Base-by-base conservation (phyloP, 2,113 vertebrate genomes). In the Butastur rufipennis region DNA sequence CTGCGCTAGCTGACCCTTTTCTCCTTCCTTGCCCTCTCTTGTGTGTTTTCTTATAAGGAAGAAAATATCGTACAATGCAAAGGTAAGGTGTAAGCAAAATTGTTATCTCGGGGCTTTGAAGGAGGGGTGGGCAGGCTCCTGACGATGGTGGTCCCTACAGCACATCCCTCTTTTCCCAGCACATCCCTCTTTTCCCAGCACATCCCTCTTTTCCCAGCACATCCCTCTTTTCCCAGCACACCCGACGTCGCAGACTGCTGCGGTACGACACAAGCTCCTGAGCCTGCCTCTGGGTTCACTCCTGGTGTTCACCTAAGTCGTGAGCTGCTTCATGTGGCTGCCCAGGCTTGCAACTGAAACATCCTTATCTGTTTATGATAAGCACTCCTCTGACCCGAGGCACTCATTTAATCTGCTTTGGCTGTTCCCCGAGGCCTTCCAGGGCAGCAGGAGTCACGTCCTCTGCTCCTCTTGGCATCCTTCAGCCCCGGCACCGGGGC, bases 191-290 rank as follows among this genome's bases (percentile, higher is more conserved):
- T 45, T 45, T 45, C 45, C 45, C 45, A 45, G 45, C 4, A 10
- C 18, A 45, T 45, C 18, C 9, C 8, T 43, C 16, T 43, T 43
- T 43, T 17, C 43, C 43, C 11, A 70, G 21, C 27, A 40, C 16
- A 10, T 36, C n/a, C 23, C 12, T 25, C 23, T 61, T 47, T 80
- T 68, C 70, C 25, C 23, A n/a, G 48, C 68, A 40, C 25, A 36
- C 31, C 23, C 1, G 7, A 1, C 22, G 40, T 58, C 5, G 13
- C 48, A 10, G 13, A 4, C 43, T 50, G 40, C 58, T 80, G 67
- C 0, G 0, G 18, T 48, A 43, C 9, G 31, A 8, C 16, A 8
- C 1, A 3, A 73, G 48, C 31, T 92, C 47, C 58, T 1, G 7
- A 21, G 21, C 25, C 23, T 34, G 17, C 47, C 13, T 43, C 45